A percentile compares a stretch with the other conserved stretches of the same genome.
Conservation (phyloP, 2,888 invertebrate species). For the Apodemia duryi region DNA sequence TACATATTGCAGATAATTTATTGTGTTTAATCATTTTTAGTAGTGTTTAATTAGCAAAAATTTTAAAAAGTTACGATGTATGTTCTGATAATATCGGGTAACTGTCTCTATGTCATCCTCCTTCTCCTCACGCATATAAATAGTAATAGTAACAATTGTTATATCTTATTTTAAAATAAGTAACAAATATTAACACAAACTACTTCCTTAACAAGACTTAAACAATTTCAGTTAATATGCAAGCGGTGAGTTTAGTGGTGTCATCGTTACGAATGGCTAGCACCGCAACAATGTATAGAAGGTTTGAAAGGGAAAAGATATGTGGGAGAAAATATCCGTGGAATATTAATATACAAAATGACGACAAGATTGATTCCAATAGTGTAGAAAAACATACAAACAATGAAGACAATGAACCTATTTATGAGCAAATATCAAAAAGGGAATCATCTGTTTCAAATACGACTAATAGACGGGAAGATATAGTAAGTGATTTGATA, state of each 20-base stretch:
- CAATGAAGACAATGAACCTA: constrained; percentile 39
- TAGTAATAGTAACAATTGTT: no score
- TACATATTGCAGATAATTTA: no score
- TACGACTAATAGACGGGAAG: constrained; percentile 34
- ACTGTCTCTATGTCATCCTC: no score
- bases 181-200: neutral
- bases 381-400: constrained; percentile 42
- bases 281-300: constrained; percentile 85
- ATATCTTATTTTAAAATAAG: neutral
- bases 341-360: constrained; percentile 53
- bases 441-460: constrained; percentile 38
- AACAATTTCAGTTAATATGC: constrained; percentile 78
- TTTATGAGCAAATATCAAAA: constrained; percentile 50
- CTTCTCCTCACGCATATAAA: no score
- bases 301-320: constrained; percentile 88
- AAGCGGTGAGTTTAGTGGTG: constrained; percentile 82
- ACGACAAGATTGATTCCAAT: constrained; percentile 42
- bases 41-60: no score
- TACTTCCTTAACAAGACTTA: neutral
- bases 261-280: constrained; percentile 84
- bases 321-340: constrained; percentile 87
- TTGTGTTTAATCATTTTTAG: no score
- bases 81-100: no score
- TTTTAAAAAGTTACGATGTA: no score
- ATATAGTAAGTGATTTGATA: constrained; percentile 55